These are phyloP conservation scores for Pissodes strobi DNA, from an alignment of 1,140 invertebrate species.

Conservation along the genomic window DNA sequence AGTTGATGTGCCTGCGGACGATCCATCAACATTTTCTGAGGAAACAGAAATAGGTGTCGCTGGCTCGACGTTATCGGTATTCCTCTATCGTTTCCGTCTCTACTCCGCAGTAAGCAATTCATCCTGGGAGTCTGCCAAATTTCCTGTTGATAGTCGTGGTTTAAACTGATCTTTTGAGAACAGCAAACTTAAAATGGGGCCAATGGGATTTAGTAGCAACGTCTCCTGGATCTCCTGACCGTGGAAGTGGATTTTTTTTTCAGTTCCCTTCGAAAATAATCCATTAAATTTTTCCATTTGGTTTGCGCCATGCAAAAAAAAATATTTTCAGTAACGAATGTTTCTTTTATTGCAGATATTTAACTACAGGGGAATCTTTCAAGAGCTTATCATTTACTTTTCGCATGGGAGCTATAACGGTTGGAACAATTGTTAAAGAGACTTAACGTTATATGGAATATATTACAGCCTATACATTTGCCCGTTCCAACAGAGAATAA, in stretches of 20 bases:
- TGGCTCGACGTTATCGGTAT: neutral
- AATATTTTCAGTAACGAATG: neutral
- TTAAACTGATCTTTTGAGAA: neutral
- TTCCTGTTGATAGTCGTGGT: neutral
- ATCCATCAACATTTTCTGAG: neutral
- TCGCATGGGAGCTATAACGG: conserved; percentile 5
- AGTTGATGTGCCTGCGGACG: neutral
- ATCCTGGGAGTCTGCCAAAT: neutral
- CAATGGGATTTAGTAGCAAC: neutral
- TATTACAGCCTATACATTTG: conserved; percentile 10
- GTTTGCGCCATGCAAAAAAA: neutral
- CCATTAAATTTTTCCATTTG: neutral
- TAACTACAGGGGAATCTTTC: conserved; percentile 6
- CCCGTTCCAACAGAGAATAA: conserved; percentile 3
- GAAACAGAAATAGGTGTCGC: neutral
- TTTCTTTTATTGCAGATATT: conserved; percentile 12
- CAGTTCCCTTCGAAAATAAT: neutral
- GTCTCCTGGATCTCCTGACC: too few relatives aligned
- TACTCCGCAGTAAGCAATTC: neutral
- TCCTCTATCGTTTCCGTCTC: neutral
- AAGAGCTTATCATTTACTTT: too few relatives aligned
- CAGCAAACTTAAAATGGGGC: neutral
- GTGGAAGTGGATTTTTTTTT: neutral
- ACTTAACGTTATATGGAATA: conserved; percentile 1
- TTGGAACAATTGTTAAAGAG: conserved; percentile 7